Evolutionary conservation across 2,797 vertebrate genomes (phyloP), one percentile per base, ranked within the genome.

Genomic region (Coregonus sp.): DNA sequence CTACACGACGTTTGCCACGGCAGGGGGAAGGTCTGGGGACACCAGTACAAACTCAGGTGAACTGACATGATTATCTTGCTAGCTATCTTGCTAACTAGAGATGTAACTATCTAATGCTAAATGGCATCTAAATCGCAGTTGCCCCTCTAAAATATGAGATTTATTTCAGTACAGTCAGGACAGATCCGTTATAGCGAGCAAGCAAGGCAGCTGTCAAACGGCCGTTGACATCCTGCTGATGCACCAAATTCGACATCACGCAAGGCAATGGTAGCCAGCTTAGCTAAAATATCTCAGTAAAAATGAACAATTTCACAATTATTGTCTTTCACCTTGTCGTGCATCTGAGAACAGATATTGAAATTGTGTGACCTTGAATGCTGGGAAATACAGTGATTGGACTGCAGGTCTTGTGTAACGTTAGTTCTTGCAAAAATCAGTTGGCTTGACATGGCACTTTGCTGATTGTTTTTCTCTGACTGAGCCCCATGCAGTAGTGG

Each of bases 31-130:
- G 96, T 98, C 86, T 99, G 98, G 97, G 94, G 94, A 91, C 94
- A 96, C 89, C 96, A 97, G 89, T 97, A 97, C 92, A 96, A 94
- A 93, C 95, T 95, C 94, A 98, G 98, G 98, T 98, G 93, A 92
- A 92, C 84, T 66, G 66, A 56, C 52, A 33, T 72, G 15, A 47
- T 47, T 47, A 31, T 37, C 37, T 5, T 52, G 47, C 31, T 5
- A 63, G 20, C 35, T 11, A 40, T 81, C 75, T 67, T 33, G 50
- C 1, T 47, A 18, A n/a, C 18, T 37, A n/a, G 73, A 16, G 3
- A 25, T 4, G 20, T 7, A 11, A 11, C 59, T 25, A 25, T 29
- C 20, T 63, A 25, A 25, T 5, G 59, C n/a, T 25, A 63, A 63
- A 12, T 63, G 20, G 11, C 59, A 25, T 25, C 20, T 63, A 25